phyloP scores from a whole-genome alignment of 1,140 invertebrate genomes.

The Diabrotica undecimpunctata region DNA sequence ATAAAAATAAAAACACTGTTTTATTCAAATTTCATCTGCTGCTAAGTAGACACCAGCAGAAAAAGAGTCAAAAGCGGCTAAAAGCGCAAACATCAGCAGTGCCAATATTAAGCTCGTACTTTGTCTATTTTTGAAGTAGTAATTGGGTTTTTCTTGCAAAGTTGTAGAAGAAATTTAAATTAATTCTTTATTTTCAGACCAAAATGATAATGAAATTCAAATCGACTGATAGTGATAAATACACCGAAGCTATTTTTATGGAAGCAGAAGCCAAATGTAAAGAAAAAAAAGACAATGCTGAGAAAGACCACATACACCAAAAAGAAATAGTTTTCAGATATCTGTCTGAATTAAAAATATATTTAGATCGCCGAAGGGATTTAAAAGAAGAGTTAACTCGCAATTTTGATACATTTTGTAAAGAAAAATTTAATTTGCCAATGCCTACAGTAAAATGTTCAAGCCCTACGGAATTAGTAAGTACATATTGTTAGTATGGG shows the following conservation, averaged over 20 bases:
- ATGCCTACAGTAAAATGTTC: conserved; percentile 21
- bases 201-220: conserved; percentile 29
- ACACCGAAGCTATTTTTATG: not conserved
- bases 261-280: conserved; percentile 26
- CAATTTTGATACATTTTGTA: conserved; percentile 35
- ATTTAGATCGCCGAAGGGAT: conserved; percentile 24
- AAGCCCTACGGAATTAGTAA: conserved; percentile 1
- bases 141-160: not conserved
- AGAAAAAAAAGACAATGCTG: conserved; percentile 20
- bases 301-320: conserved; percentile 26
- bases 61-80: too few relatives aligned
- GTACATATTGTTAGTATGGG: too few relatives aligned
- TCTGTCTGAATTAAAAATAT: conserved; percentile 33
- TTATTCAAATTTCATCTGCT: too few relatives aligned
- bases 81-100: too few relatives aligned
- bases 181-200: conserved; percentile 17
- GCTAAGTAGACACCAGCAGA: too few relatives aligned
- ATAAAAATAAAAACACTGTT: too few relatives aligned
- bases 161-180: not conserved
- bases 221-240: conserved; percentile 19
- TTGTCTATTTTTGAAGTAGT: too few relatives aligned
- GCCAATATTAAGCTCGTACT: too few relatives aligned
- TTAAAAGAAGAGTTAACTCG: conserved; percentile 26
- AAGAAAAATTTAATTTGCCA: conserved; percentile 26
- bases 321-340: conserved; percentile 34